phyloP scores from a whole-genome alignment of 2,888 invertebrate genomes.

The Amaurobius ferox region DNA sequence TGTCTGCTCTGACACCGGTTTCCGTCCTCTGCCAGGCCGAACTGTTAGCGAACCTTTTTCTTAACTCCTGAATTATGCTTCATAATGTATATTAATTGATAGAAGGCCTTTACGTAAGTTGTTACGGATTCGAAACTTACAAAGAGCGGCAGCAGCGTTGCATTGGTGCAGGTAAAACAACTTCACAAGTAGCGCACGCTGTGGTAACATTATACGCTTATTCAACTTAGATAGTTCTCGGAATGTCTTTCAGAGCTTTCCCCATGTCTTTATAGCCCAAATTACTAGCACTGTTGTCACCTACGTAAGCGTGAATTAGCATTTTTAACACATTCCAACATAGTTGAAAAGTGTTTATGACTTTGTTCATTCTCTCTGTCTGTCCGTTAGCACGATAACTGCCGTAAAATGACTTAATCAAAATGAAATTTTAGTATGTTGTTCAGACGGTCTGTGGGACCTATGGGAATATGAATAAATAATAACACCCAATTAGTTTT shows the following conservation, averaged over 20 bases:
- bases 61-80: too few relatives aligned
- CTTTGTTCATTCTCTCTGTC: too few relatives aligned
- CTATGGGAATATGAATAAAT: too few relatives aligned
- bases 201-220: not conserved
- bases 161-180: not conserved
- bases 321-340: too few relatives aligned
- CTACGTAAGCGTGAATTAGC: too few relatives aligned
- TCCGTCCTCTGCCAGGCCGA: not conserved
- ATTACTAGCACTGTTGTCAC: not conserved
- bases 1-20: not conserved
- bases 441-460: too few relatives aligned
- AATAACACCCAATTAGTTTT: too few relatives aligned
- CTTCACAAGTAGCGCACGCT: not conserved
- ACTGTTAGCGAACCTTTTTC: too few relatives aligned
- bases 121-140: not conserved
- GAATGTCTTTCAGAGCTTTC: not conserved
- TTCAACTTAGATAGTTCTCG: not conserved
- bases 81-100: not conserved
- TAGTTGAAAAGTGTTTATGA: too few relatives aligned
- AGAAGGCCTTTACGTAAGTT: not conserved
- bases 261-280: not conserved
- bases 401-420: too few relatives aligned
- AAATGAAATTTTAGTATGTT: too few relatives aligned
- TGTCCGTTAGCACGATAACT: too few relatives aligned
- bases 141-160: not conserved